Evolutionary conservation across 2,113 vertebrate genomes (phyloP).

Genomic region (Crotalus viridis): DNA sequence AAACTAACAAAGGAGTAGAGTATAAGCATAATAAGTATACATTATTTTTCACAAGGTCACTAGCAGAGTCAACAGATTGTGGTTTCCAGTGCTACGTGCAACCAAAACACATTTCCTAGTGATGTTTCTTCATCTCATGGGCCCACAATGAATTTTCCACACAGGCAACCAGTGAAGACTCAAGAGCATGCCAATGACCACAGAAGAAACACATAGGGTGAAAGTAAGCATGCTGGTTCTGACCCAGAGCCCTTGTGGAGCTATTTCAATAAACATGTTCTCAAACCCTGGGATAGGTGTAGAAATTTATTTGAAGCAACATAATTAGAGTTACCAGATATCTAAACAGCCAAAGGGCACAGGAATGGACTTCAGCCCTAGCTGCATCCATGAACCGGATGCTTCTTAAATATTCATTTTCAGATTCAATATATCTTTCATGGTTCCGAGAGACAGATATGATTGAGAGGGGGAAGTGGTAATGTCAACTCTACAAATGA

Average conservation of each 20-base stretch:
- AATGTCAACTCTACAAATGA: too few relatives aligned
- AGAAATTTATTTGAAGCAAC: not conserved
- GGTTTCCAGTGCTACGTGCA: not conserved
- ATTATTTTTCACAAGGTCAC: not conserved
- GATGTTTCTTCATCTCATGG: not conserved
- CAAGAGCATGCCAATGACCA: not conserved
- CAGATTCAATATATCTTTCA: not conserved
- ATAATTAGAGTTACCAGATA: not conserved
- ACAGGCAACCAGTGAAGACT: not conserved
- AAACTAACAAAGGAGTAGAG: conserved; percentile 10
- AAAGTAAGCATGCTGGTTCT: not conserved
- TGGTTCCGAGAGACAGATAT: too few relatives aligned
- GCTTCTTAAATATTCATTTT: not conserved
- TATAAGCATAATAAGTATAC: not conserved
- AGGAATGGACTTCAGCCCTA: not conserved
- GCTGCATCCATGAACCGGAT: not conserved
- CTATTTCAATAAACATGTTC: not conserved
- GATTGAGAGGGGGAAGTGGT: too few relatives aligned
- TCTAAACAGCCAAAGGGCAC: not conserved
- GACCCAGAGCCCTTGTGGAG: not conserved
- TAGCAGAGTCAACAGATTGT: not conserved
- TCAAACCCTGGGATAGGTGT: not conserved
- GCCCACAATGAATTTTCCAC: not conserved
- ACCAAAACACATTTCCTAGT: not conserved
- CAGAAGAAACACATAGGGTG: not conserved